Base-by-base conservation (phyloP, 2,797 vertebrate species). In the Mormyrops boulengeri region DNA sequence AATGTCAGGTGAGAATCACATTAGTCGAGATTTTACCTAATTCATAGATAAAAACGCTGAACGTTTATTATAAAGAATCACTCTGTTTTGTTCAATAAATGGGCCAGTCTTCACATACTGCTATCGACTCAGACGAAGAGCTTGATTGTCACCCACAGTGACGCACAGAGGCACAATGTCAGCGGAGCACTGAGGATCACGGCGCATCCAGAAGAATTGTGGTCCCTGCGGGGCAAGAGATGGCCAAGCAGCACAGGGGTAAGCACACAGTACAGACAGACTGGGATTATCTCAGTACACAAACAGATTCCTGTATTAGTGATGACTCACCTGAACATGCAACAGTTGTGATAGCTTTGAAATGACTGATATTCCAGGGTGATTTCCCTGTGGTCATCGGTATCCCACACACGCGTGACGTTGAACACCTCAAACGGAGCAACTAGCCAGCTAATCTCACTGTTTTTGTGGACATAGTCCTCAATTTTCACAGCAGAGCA, bases 381-480 rank as follows among this genome's bases (percentile, higher is more conserved):
- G 2, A 95, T 90, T 47, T 87, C 17, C 0, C 0, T 92, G 91
- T 91, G 91, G 0, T 2, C 0, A 0, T 0, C 0, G 0, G 49
- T 44, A 0, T 0, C 0, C 0, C 0, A 3, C 4, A 91, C 0
- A 0, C 11, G 3, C 14, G 69, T 55, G 87, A 95, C 94, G 0
- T 47, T 93, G 90, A 95, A 96, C 82, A 89, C 89, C 86, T 95
- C 95, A 9, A 88, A 47, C 7, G 95, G 94, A 88, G 94, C 95
- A 47, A 95, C 44, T 3, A 95, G 89, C 89, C 55, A 1, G 1
- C 2, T 44, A 0, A 0, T 0, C 0, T 17, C 1, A 0, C 4
- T 0, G 0, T 19, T 0, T 0, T 2, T 0, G 0, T 0, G 1
- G 47, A 47, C 93, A 94, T 53, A 85, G 4, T 19, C 89, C 0